Evolutionary conservation across 2,888 invertebrate genomes (phyloP).

Genomic region (Nasonia oneida): DNA sequence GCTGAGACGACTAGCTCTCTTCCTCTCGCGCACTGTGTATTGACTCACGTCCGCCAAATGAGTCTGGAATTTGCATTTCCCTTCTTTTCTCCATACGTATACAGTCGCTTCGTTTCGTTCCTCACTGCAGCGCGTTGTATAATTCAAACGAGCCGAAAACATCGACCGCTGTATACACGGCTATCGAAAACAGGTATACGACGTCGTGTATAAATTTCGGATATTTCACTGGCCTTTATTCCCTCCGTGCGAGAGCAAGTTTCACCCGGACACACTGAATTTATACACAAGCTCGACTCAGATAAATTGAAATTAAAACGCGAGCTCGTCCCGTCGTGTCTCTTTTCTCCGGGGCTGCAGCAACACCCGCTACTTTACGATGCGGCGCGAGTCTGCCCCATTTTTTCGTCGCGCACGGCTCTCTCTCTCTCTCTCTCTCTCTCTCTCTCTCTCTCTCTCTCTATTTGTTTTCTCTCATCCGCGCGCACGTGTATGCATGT

Average conservation of each 20-base stretch:
- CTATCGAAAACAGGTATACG: neutral
- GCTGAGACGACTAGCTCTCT: neutral
- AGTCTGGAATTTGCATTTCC: conserved; percentile 33
- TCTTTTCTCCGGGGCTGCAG: too few relatives aligned
- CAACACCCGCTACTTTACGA: conserved; percentile 55
- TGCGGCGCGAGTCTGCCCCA: conserved; percentile 1
- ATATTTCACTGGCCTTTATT: conserved; percentile 58
- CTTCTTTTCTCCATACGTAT: neutral
- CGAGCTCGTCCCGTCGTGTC: neutral
- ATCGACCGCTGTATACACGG: too few relatives aligned
- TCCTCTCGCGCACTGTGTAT: neutral
- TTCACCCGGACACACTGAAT: conserved; percentile 64
- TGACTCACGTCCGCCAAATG: conserved; percentile 22
- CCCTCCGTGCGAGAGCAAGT: conserved; percentile 61
- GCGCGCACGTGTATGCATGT: neutral
- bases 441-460: too few relatives aligned
- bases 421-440: too few relatives aligned
- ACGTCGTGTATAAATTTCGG: conserved; percentile 64
- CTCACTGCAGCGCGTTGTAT: neutral
- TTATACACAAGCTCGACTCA: conserved; percentile 62
- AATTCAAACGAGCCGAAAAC: neutral
- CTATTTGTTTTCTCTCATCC: neutral
- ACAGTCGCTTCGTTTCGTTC: neutral
- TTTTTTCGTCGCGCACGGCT: neutral
- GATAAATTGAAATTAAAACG: conserved; percentile 68